phyloP scores from a whole-genome alignment of 2,797 vertebrate species.

The Psittacula derbiana region DNA sequence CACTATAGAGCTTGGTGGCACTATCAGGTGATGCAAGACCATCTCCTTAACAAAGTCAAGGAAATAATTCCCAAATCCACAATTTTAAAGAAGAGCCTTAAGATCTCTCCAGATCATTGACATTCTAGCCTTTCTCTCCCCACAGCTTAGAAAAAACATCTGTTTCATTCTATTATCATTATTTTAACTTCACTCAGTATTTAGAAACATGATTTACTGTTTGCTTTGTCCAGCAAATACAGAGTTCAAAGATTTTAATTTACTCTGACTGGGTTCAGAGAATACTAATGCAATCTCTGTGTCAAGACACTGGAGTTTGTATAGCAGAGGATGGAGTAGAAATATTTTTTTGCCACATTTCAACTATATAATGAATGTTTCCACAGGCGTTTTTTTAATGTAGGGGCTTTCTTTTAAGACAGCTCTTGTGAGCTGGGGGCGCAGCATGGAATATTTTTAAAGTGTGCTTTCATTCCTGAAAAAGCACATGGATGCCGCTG shows the following conservation, averaged over 20 bases:
- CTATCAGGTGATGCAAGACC: neutral
- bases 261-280: neutral
- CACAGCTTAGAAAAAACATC: neutral
- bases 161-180: neutral
- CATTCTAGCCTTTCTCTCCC: neutral
- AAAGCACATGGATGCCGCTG: neutral
- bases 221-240: neutral
- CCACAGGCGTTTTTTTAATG: neutral
- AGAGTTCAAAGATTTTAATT: neutral
- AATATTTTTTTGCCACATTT: neutral
- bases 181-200: neutral
- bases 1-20: rapidly evolving
- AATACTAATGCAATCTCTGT: neutral
- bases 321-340: neutral
- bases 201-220: neutral
- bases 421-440: neutral
- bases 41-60: neutral
- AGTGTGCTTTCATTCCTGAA: neutral
- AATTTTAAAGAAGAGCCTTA: neutral
- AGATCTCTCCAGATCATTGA: neutral
- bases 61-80: neutral
- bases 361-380: neutral
- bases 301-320: neutral
- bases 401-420: neutral
- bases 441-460: neutral